These are phyloP conservation scores for Urechis unicinctus DNA, from an alignment of 2,888 invertebrate genomes.

Conservation along the genomic window DNA sequence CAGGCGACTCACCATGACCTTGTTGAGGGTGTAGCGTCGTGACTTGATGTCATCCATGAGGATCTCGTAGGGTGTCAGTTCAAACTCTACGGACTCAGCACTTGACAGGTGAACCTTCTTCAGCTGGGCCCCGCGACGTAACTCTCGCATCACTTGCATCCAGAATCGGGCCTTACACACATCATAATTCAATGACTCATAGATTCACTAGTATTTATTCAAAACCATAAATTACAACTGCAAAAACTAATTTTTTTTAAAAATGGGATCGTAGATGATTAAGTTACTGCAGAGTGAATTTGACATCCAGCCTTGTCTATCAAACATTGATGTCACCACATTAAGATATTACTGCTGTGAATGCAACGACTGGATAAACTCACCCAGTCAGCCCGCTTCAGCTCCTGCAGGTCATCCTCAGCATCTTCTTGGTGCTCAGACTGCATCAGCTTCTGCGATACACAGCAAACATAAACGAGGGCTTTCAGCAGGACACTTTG, in stretches of 20 bases:
- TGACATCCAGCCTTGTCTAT: no score
- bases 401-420: slow-evolving; percentile 64
- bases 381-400: slow-evolving; percentile 88
- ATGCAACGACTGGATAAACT: slow-evolving; percentile 48
- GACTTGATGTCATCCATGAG: slow-evolving; percentile 92
- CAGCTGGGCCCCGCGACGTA: slow-evolving; percentile 84
- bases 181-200: no score
- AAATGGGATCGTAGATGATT: no score
- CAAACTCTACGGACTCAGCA: slow-evolving; percentile 71
- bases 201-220: background rate
- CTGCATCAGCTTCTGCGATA: slow-evolving; percentile 51
- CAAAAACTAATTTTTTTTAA: no score
- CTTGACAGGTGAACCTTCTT: slow-evolving; percentile 68
- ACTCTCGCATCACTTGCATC: slow-evolving; percentile 72
- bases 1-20: slow-evolving; percentile 54
- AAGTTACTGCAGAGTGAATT: no score
- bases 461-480: slow-evolving; percentile 40
- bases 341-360: no score
- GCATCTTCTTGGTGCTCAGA: no score
- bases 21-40: slow-evolving; percentile 79
- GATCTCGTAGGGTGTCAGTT: slow-evolving; percentile 92
- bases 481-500: background rate
- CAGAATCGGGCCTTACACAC: slow-evolving; percentile 66
- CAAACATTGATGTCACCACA: no score
- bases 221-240: background rate